phyloP scores from a whole-genome alignment of 2,888 invertebrate genomes.

The Chrysolina haemoptera region DNA sequence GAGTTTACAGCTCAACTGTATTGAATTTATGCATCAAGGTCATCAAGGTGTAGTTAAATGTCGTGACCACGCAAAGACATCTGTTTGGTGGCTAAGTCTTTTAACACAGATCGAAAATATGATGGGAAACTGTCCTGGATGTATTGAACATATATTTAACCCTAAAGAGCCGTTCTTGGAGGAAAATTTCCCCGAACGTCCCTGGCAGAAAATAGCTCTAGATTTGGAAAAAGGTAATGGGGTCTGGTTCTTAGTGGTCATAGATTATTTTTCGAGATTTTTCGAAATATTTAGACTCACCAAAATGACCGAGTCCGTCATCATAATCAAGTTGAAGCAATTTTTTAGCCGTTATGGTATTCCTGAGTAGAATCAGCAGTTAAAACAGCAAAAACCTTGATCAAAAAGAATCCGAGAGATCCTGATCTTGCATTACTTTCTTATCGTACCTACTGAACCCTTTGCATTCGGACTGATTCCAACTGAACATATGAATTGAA shows the following conservation, averaged over 20 bases:
- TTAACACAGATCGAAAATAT: slow-evolving; percentile 47
- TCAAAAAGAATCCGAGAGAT: slow-evolving; percentile 36
- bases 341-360: slow-evolving; percentile 53
- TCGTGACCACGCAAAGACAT: slow-evolving; percentile 43
- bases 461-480: slow-evolving; percentile 34
- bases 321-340: slow-evolving; percentile 47
- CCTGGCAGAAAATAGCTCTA: slow-evolving; percentile 49
- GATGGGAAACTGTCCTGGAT: too few species aligned
- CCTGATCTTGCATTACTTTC: slow-evolving; percentile 33
- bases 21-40: not conserved
- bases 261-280: slow-evolving; percentile 49
- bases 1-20: not conserved
- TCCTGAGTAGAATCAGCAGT: slow-evolving; percentile 34
- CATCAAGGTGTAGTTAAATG: slow-evolving; percentile 40
- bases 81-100: slow-evolving; percentile 49
- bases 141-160: too few species aligned
- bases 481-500: slow-evolving; percentile 19
- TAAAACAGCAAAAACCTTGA: slow-evolving; percentile 35
- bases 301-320: slow-evolving; percentile 33
- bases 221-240: slow-evolving; percentile 36
- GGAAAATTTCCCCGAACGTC: slow-evolving; percentile 42
- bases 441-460: slow-evolving; percentile 34
- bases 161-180: slow-evolving; percentile 22
- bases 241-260: slow-evolving; percentile 35
- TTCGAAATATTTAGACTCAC: slow-evolving; percentile 45